These are phyloP conservation scores for Clarias batrachus DNA, from an alignment of 2,113 vertebrate genomes.

Conservation along the genomic window DNA sequence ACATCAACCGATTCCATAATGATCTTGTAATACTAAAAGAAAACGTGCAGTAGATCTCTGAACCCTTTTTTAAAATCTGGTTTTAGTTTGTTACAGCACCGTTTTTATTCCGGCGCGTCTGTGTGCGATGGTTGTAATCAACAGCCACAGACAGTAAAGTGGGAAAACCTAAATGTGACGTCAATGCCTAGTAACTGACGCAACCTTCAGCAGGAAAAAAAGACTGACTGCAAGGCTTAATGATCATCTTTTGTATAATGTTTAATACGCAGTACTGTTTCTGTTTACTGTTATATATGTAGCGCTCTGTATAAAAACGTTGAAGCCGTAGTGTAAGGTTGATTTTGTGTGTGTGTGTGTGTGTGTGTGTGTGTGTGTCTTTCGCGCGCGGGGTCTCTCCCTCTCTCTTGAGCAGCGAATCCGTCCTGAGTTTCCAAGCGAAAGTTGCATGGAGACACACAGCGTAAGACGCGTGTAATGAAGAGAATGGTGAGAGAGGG, in stretches of 20 bases:
- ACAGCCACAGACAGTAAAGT: conserved; percentile 90
- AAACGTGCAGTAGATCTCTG: conserved; percentile 39
- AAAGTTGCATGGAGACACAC: conserved; percentile 65
- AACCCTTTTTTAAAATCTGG: conserved; percentile 46
- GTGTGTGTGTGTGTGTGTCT: neutral
- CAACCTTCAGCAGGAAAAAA: conserved; percentile 85
- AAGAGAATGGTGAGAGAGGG: conserved; percentile 55
- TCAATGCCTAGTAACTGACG: conserved; percentile 80
- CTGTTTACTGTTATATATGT: neutral
- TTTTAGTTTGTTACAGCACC: conserved; percentile 53
- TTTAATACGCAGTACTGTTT: neutral
- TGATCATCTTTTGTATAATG: conserved; percentile 71
- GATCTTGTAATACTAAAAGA: neutral
- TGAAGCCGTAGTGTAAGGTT: conserved; percentile 12
- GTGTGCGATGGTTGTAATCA: conserved; percentile 82
- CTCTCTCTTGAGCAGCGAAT: conserved; percentile 50
- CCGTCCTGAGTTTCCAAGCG: conserved; percentile 63
- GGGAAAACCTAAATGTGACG: conserved; percentile 85
- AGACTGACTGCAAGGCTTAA: conserved; percentile 83
- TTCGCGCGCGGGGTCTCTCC: neutral
- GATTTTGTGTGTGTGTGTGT: neutral
- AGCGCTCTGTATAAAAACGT: neutral
- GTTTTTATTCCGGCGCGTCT: conserved; percentile 59
- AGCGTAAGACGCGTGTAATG: conserved; percentile 52
- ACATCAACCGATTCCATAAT: conserved; percentile 9